Conservation (phyloP, 2,888 invertebrate species). For the Dasysyrphus albostriatus region DNA sequence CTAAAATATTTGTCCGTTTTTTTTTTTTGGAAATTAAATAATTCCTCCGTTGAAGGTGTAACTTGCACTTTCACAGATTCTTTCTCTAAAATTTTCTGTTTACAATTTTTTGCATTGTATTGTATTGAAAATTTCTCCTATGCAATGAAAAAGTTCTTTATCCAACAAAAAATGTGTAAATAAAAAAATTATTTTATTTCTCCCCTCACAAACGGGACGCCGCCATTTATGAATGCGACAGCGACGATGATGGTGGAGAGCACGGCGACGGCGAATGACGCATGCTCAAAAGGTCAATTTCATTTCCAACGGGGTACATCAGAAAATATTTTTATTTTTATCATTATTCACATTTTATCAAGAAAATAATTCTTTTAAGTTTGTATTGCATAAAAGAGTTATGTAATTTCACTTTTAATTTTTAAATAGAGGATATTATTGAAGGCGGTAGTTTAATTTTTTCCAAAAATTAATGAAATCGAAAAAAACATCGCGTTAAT, state of each 20-base stretch:
- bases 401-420: slow-evolving; percentile 13
- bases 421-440: neutral
- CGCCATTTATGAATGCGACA: slow-evolving; percentile 73
- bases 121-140: slow-evolving; percentile 8
- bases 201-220: slow-evolving; percentile 72
- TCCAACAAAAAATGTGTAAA: slow-evolving; percentile 63
- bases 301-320: slow-evolving; percentile 75
- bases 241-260: slow-evolving; percentile 58
- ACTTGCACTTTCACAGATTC: neutral
- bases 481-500: slow-evolving; percentile 63
- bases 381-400: slow-evolving; percentile 9
- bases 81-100: neutral
- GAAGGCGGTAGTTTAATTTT: slow-evolving; percentile 1
- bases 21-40: slow-evolving; percentile 6
- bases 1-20: slow-evolving; percentile 32
- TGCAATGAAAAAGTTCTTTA: slow-evolving; percentile 23
- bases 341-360: slow-evolving; percentile 66
- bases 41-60: neutral
- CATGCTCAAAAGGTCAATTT: slow-evolving; percentile 76
- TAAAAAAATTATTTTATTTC: slow-evolving; percentile 63
- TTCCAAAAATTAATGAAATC: slow-evolving; percentile 8
- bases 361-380: slow-evolving; percentile 13
- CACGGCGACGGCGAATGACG: slow-evolving; percentile 72
- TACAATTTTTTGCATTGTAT: slow-evolving; percentile 1
- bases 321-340: slow-evolving; percentile 72